Evolutionary conservation across 2,797 vertebrate genomes (phyloP).

Genomic region (Acrocephalus scirpaceus): DNA sequence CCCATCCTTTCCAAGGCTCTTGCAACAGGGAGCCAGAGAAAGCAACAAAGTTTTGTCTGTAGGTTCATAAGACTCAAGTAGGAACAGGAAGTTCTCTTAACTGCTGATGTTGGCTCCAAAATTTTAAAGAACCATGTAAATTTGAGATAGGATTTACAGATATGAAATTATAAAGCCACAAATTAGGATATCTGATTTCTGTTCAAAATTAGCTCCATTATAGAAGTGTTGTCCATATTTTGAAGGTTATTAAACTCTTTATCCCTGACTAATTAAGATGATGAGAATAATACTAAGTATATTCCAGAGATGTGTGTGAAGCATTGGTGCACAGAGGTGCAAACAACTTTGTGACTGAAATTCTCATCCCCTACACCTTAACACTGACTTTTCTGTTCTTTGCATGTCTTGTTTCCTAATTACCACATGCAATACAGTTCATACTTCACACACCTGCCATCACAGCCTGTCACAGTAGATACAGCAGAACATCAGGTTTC

Average conservation of each 20-base stretch:
- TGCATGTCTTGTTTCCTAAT: background rate
- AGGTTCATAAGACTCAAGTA: background rate
- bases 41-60: background rate
- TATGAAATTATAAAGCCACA: background rate
- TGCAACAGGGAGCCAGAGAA: background rate
- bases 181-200: background rate
- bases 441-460: background rate
- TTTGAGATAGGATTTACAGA: background rate
- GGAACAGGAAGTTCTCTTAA: background rate
- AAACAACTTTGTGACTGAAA: background rate
- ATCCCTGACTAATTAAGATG: background rate
- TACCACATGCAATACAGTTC: background rate
- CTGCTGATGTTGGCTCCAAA: background rate
- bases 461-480: background rate
- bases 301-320: fast-evolving
- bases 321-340: fast-evolving
- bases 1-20: background rate
- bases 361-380: background rate
- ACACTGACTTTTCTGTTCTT: background rate
- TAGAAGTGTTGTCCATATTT: background rate
- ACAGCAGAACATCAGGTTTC: background rate
- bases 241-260: background rate
- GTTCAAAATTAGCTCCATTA: background rate
- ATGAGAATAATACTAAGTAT: background rate
- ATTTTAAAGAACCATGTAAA: background rate